Conservation (phyloP, 64 coral and sea anemone genomes). For the Stichodactyla mertensii region DNA sequence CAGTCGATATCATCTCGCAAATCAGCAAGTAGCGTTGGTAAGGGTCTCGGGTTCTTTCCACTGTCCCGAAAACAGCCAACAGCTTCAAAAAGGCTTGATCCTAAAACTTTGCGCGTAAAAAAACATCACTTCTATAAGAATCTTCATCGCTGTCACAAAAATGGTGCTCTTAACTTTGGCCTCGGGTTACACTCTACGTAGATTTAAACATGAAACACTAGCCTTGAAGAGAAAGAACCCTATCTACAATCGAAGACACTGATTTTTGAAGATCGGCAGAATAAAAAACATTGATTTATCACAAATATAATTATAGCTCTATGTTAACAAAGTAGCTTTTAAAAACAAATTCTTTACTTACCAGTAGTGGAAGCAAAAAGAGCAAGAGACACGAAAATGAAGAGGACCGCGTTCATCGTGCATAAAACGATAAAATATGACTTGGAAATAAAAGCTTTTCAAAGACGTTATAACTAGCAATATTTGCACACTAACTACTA, state of each 20-base stretch:
- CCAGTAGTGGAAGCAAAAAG: neutral
- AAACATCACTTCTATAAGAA: neutral
- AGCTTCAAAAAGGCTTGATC: neutral
- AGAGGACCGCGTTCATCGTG: neutral
- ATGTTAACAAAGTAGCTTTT: too few species aligned
- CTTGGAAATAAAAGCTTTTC: neutral
- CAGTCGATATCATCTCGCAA: conserved; percentile 32
- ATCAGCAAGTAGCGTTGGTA: conserved; percentile 14
- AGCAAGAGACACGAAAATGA: neutral
- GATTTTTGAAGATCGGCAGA: too few species aligned
- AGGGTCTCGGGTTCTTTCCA: neutral
- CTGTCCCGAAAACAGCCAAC: conserved; percentile 34
- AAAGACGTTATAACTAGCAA: neutral
- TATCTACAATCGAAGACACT: too few species aligned
- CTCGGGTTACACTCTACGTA: too few species aligned
- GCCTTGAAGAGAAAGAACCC: too few species aligned
- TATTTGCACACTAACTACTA: neutral
- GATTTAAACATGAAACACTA: too few species aligned
- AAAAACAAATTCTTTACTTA: neutral
- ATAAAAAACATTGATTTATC: too few species aligned
- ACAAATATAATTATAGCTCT: too few species aligned
- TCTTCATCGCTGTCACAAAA: neutral
- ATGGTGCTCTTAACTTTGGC: too few species aligned
- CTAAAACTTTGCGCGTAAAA: neutral
- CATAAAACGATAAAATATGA: neutral